These are phyloP conservation scores for Ophioninae sp. DNA, from an alignment of 2,888 invertebrate genomes.

Conservation along the genomic window DNA sequence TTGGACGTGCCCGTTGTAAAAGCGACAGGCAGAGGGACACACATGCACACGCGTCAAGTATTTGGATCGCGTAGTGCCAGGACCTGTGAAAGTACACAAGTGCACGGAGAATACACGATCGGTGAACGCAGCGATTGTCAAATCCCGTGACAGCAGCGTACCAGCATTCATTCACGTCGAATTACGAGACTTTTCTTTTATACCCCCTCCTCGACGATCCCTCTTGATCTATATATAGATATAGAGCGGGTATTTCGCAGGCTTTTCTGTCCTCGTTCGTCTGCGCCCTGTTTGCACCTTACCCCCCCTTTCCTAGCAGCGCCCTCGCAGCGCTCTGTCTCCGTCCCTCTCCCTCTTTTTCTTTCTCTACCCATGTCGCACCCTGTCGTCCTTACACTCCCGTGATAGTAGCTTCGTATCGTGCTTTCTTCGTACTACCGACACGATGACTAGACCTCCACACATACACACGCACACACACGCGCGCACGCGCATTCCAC, in stretches of 20 bases:
- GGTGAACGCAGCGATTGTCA: conserved; percentile 36
- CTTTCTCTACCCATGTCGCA: conserved; percentile 13
- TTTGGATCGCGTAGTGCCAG: conserved; percentile 7
- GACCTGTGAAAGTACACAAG: conserved; percentile 12
- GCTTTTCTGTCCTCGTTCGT: conserved; percentile 32
- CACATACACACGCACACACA: background rate
- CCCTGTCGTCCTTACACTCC: conserved; percentile 24
- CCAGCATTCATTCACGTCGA: conserved; percentile 30
- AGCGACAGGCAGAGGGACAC: conserved; percentile 10
- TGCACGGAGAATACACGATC: conserved; percentile 9
- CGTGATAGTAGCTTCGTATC: conserved; percentile 30
- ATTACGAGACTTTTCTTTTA: conserved; percentile 35
- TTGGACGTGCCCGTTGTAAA: background rate
- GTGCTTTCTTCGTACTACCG: conserved; percentile 57
- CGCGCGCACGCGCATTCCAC: conserved; percentile 30
- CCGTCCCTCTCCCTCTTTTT: conserved; percentile 7
- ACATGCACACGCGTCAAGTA: conserved; percentile 1
- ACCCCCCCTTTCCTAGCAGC: background rate
- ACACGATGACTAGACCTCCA: conserved; percentile 37
- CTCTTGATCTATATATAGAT: conserved; percentile 6
- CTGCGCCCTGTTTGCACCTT: conserved; percentile 47
- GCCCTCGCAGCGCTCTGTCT: background rate
- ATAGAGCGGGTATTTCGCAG: conserved; percentile 2
- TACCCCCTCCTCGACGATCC: conserved; percentile 8
- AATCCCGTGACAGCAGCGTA: conserved; percentile 47